Conservation (phyloP, 2,888 invertebrate species). For the Meteorus colon region DNA sequence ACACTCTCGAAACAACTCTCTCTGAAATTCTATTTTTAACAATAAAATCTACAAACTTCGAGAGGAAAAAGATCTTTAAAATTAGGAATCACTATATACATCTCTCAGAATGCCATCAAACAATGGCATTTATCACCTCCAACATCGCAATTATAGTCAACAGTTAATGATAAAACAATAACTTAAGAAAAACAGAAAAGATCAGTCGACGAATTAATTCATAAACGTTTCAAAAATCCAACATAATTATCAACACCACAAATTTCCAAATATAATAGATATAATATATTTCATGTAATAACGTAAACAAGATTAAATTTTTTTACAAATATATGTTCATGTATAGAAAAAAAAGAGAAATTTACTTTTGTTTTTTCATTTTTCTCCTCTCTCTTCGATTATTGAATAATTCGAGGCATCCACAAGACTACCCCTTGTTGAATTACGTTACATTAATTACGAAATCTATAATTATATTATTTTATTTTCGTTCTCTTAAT, state of each 20-base stretch:
- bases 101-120: too few relatives aligned
- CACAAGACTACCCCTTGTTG: neutral
- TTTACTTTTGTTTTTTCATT: conserved; percentile 19
- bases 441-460: conserved; percentile 1
- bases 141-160: too few relatives aligned
- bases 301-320: conserved; percentile 62
- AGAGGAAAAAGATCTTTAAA: too few relatives aligned
- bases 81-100: too few relatives aligned
- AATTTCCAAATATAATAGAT: conserved; percentile 58
- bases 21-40: too few relatives aligned
- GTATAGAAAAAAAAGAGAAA: conserved; percentile 28
- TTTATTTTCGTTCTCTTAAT: neutral
- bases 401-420: conserved; percentile 30
- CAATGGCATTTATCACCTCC: too few relatives aligned
- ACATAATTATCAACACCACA: neutral
- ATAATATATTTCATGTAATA: conserved; percentile 65
- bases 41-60: too few relatives aligned
- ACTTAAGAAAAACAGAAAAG: too few relatives aligned
- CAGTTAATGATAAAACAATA: too few relatives aligned
- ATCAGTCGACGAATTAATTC: neutral
- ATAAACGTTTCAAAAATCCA: neutral
- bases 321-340: conserved; percentile 37
- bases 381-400: conserved; percentile 22
- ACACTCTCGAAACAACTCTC: too few relatives aligned
- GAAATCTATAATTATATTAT: neutral